Evolutionary conservation across 2,797 vertebrate genomes (phyloP).

Genomic region (Sebastes goodei): DNA sequence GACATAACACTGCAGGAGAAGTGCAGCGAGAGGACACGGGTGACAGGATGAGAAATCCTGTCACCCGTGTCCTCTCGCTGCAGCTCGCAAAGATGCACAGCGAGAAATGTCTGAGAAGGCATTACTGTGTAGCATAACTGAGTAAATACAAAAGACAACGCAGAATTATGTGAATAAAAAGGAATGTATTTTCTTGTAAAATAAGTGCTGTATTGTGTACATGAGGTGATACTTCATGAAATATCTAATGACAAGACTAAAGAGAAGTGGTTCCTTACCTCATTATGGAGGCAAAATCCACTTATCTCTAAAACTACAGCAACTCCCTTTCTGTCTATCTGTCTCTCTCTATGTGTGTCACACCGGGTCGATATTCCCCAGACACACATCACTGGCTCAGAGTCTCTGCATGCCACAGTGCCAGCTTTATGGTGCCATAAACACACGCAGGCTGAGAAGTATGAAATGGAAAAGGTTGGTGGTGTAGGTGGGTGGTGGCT

Average conservation of each 20-base stretch:
- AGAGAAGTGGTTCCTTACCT: neutral
- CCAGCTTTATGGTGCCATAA: conserved; percentile 66
- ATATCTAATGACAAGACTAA: neutral
- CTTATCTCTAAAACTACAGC: conserved; percentile 14
- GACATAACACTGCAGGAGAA: conserved; percentile 32
- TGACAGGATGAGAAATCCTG: neutral
- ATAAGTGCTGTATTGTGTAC: neutral
- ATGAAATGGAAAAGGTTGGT: conserved; percentile 60
- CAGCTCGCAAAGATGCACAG: neutral
- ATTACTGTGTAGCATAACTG: neutral
- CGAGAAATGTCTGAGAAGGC: neutral
- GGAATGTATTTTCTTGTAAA: neutral
- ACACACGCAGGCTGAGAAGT: conserved; percentile 41
- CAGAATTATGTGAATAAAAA: neutral
- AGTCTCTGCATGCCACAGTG: conserved; percentile 48
- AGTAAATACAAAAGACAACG: neutral
- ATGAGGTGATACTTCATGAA: neutral
- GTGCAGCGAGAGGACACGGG: neutral
- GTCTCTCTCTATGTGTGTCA: conserved; percentile 12
- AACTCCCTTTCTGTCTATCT: neutral
- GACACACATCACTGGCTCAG: conserved; percentile 53
- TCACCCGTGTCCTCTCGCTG: too few relatives aligned
- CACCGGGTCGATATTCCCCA: conserved; percentile 46
- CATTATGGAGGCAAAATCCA: neutral
- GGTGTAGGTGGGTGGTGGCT: conserved; percentile 42